phyloP scores from a whole-genome alignment of 2,113 vertebrate species.

The Nematolebias whitei region DNA sequence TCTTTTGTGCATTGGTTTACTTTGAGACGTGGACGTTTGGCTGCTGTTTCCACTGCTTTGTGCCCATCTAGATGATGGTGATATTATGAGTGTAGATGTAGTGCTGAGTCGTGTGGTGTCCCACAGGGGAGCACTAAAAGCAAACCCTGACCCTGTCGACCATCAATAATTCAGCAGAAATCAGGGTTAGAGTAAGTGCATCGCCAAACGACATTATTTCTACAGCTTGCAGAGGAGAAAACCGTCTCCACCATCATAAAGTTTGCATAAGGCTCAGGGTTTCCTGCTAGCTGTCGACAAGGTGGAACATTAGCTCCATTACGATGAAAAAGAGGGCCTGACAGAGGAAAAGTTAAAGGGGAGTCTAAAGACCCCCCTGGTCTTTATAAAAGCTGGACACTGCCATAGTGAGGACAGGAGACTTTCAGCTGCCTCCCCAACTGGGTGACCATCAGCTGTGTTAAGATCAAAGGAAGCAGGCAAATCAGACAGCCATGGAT shows the following conservation, averaged over 20 bases:
- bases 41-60: constrained; percentile 60
- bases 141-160: constrained; percentile 83
- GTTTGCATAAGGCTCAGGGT: constrained; percentile 82
- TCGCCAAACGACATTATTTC: constrained; percentile 81
- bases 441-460: constrained; percentile 21
- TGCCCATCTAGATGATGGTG: constrained; percentile 64
- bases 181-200: constrained; percentile 91
- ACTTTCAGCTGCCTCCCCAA: constrained; percentile 24
- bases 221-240: constrained; percentile 70
- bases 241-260: constrained; percentile 83
- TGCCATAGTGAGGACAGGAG: constrained; percentile 16
- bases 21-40: constrained; percentile 32
- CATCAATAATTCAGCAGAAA: constrained; percentile 92
- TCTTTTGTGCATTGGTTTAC: constrained; percentile 35
- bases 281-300: constrained; percentile 73
- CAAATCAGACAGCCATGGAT: constrained; percentile 5
- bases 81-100: constrained; percentile 81
- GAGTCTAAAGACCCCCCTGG: constrained; percentile 33
- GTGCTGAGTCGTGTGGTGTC: constrained; percentile 48
- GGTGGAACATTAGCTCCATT: constrained; percentile 85
- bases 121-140: constrained; percentile 86
- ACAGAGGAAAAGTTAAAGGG: constrained; percentile 8
- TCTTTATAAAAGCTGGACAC: constrained; percentile 32
- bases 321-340: constrained; percentile 43
- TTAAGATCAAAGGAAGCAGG: constrained; percentile 17